phyloP scores from a whole-genome alignment of 2,888 invertebrate species.

The Cheilosia grossa region DNA sequence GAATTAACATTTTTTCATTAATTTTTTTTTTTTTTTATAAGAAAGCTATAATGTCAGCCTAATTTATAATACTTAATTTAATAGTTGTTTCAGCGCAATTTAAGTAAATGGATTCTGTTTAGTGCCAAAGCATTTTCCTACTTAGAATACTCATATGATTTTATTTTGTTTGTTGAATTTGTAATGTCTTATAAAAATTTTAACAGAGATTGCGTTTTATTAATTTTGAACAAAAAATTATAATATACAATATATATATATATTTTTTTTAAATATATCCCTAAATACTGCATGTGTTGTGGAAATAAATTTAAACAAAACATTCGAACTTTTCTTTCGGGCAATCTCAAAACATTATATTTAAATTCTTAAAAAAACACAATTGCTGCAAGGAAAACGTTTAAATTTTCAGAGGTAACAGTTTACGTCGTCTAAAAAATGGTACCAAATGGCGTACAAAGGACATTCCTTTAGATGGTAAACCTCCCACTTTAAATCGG shows the following conservation, averaged over 20 bases:
- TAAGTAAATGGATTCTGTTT: slow-evolving; percentile 28
- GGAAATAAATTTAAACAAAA: slow-evolving; percentile 64
- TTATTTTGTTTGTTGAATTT: slow-evolving; percentile 49
- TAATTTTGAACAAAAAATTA: not conserved
- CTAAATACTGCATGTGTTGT: slow-evolving; percentile 57
- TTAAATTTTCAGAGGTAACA: slow-evolving; percentile 82
- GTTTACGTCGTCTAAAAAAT: slow-evolving; percentile 86
- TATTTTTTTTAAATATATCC: slow-evolving; percentile 21
- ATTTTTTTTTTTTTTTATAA: slow-evolving; percentile 34
- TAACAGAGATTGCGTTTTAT: slow-evolving; percentile 22
- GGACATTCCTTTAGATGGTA: slow-evolving; percentile 85
- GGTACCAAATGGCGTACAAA: slow-evolving; percentile 87
- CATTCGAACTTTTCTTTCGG: slow-evolving; percentile 51
- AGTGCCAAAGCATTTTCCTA: slow-evolving; percentile 23
- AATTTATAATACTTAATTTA: slow-evolving; percentile 53
- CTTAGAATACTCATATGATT: slow-evolving; percentile 26
- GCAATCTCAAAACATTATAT: slow-evolving; percentile 26
- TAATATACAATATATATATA: not conserved
- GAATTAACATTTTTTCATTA: slow-evolving; percentile 10
- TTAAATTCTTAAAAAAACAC: slow-evolving; percentile 41
- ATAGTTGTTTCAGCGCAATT: slow-evolving; percentile 40
- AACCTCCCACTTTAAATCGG: slow-evolving; percentile 80
- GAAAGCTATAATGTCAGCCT: slow-evolving; percentile 5
- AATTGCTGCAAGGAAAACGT: slow-evolving; percentile 64
- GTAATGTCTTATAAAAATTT: slow-evolving; percentile 44